These are phyloP conservation scores for Distichodus sexfasciatus DNA, from an alignment of 2,797 vertebrate genomes.

Conservation along the genomic window DNA sequence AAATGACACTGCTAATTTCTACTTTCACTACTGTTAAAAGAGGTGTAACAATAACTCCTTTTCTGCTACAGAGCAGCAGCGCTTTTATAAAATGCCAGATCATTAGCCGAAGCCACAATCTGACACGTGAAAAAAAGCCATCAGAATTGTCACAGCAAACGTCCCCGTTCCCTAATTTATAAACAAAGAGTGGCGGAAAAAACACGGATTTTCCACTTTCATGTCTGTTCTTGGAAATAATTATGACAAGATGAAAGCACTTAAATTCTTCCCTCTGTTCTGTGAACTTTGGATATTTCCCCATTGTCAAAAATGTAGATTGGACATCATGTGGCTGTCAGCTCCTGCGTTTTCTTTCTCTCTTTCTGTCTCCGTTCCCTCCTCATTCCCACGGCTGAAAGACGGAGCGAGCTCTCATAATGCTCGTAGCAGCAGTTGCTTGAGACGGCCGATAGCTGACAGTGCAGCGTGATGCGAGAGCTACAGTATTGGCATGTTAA, in stretches of 20 bases:
- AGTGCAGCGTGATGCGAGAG: conserved; percentile 38
- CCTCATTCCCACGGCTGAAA: conserved; percentile 42
- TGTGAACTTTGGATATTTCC: conserved; percentile 74
- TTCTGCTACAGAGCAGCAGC: background rate
- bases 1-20: conserved; percentile 59
- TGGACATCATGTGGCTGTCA: conserved; percentile 78
- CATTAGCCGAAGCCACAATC: conserved; percentile 69
- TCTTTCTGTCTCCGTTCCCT: conserved; percentile 45
- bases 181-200: conserved; percentile 68
- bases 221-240: conserved; percentile 80
- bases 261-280: conserved; percentile 78
- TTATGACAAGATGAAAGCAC: conserved; percentile 79
- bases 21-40: conserved; percentile 53
- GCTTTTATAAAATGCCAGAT: conserved; percentile 66
- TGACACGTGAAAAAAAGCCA: conserved; percentile 69
- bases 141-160: conserved; percentile 75
- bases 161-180: conserved; percentile 78
- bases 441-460: conserved; percentile 50
- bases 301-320: conserved; percentile 82
- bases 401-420: conserved; percentile 8
- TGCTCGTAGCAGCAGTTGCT: conserved; percentile 42
- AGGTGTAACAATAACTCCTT: conserved; percentile 31
- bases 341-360: conserved; percentile 54
- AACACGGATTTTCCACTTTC: conserved; percentile 72
- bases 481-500: conserved; percentile 43